Evolutionary conservation across 2,888 invertebrate species (phyloP).

Genomic region (Dorcus parallelipipedus): DNA sequence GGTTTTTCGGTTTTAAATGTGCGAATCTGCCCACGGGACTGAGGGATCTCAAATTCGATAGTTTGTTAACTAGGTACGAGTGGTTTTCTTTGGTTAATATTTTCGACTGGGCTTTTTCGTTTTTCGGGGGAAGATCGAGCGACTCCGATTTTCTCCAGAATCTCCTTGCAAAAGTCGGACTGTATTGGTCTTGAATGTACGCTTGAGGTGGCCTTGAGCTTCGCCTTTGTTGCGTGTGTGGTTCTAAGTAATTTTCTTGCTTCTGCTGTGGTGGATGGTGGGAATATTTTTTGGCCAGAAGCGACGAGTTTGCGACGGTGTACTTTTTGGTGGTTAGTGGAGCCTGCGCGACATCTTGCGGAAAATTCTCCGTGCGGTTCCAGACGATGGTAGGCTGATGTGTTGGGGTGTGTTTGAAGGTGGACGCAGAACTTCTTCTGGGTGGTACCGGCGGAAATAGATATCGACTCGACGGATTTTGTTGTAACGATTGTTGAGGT

Average conservation of each 20-base stretch:
- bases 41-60: constrained; percentile 14
- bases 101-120: neutral
- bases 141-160: constrained; percentile 26
- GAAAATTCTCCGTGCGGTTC: neutral
- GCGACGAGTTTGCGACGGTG: constrained; percentile 30
- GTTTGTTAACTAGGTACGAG: constrained; percentile 23
- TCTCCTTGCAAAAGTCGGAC: constrained; percentile 34
- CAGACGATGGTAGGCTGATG: constrained; percentile 7
- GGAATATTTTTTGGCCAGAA: constrained; percentile 29
- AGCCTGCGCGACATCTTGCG: constrained; percentile 8
- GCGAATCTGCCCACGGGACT: constrained; percentile 7
- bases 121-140: constrained; percentile 21
- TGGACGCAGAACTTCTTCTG: neutral
- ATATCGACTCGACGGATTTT: constrained; percentile 1
- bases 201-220: constrained; percentile 26
- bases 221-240: neutral
- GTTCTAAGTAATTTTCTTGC: constrained; percentile 5
- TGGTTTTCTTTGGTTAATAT: constrained; percentile 23
- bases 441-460: constrained; percentile 9
- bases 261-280: constrained; percentile 5
- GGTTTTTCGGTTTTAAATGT: neutral
- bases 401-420: neutral
- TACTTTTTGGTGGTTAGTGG: constrained; percentile 14
- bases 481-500: constrained; percentile 2
- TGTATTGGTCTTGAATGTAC: constrained; percentile 46